Conservation (phyloP, 2,113 vertebrate species). For the Poecilia latipinna region DNA sequence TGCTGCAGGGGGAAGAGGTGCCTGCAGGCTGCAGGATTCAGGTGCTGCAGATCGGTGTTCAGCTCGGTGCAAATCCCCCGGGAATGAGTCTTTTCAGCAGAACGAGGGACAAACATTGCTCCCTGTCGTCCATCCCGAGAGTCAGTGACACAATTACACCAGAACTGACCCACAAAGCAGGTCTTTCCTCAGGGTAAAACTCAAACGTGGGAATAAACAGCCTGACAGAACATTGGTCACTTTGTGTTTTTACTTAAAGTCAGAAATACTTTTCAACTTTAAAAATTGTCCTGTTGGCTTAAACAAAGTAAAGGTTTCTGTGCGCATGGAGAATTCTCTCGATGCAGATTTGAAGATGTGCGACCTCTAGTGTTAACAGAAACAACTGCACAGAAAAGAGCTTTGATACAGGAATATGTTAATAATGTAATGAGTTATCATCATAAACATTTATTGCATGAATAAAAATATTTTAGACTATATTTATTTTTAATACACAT, state of each 20-base stretch:
- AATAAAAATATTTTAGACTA: too few species aligned
- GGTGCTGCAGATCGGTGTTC: slow-evolving; percentile 36
- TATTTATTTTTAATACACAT: too few species aligned
- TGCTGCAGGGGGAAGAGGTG: slow-evolving; percentile 47
- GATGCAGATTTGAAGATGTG: too few species aligned
- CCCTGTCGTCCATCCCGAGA: neutral
- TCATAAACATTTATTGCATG: too few species aligned
- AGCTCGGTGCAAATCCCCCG: neutral
- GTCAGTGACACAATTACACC: neutral
- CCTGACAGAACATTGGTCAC: too few species aligned
- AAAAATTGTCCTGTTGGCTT: too few species aligned
- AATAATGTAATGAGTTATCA: too few species aligned
- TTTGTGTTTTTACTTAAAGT: neutral
- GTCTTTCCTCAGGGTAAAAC: neutral
- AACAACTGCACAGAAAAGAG: neutral
- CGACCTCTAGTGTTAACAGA: neutral
- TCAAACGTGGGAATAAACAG: neutral
- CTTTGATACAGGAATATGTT: neutral
- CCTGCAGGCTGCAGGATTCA: slow-evolving; percentile 42
- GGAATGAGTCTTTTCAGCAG: neutral
- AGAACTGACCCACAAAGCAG: neutral
- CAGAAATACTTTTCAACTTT: too few species aligned
- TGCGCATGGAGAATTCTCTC: too few species aligned
- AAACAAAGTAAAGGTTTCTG: too few species aligned
- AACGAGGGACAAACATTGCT: neutral